A percentile compares a stretch with the other conserved stretches of the same genome.
phyloP scores from a whole-genome alignment of 2,797 vertebrate species.

The Cephalopachus bancanus region DNA sequence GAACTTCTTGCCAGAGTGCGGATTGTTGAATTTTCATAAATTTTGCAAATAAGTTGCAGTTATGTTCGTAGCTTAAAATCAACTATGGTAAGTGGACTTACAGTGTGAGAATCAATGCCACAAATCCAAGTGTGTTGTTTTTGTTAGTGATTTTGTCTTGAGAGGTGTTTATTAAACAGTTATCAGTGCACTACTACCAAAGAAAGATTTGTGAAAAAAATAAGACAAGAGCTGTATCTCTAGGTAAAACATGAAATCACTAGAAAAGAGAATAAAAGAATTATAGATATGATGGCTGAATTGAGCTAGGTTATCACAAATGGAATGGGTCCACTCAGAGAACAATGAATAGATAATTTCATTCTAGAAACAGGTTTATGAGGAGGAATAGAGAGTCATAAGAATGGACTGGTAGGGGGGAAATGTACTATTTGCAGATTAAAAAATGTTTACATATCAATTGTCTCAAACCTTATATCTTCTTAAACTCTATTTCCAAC shows the following conservation, averaged over 20 bases:
- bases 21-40: constrained; percentile 15
- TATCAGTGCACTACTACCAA: neutral
- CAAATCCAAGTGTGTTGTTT: neutral
- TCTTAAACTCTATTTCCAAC: constrained; percentile 29
- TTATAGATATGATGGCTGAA: neutral
- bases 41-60: neutral
- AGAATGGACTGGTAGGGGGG: neutral
- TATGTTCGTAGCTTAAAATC: neutral
- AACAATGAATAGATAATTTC: neutral
- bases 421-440: neutral
- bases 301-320: neutral
- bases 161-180: constrained; percentile 33
- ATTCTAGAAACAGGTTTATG: neutral
- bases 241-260: neutral
- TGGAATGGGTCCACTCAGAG: neutral
- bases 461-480: constrained; percentile 4
- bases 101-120: constrained; percentile 11
- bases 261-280: neutral
- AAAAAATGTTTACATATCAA: neutral
- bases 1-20: constrained; percentile 18
- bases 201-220: neutral
- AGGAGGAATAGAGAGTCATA: neutral
- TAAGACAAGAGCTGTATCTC: neutral
- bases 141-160: neutral
- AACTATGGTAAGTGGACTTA: neutral